These are phyloP conservation scores for Calephelis perditalis DNA, from an alignment of 2,888 invertebrate genomes.

Conservation along the genomic window DNA sequence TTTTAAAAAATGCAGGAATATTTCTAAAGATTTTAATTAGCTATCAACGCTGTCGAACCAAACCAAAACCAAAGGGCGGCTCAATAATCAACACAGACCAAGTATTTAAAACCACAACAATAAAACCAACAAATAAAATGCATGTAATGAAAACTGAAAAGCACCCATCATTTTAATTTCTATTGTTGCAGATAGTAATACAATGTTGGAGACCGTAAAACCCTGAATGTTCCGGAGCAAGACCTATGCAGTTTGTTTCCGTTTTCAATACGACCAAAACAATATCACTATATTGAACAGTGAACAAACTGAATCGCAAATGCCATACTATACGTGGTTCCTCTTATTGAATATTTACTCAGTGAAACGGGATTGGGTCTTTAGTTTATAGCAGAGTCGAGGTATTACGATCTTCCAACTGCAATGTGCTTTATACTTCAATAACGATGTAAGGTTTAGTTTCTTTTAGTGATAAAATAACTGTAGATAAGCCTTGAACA, in stretches of 20 bases:
- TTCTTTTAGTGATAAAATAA: neutral
- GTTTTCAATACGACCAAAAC: slow-evolving; percentile 54
- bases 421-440: neutral
- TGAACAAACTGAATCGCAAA: slow-evolving; percentile 53
- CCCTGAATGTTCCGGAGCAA: slow-evolving; percentile 18
- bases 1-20: too few species aligned
- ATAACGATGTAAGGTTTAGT: neutral
- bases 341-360: slow-evolving; percentile 64
- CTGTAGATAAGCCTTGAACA: too few species aligned
- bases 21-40: too few species aligned
- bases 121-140: too few species aligned
- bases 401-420: slow-evolving; percentile 33
- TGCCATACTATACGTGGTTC: slow-evolving; percentile 50
- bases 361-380: slow-evolving; percentile 35
- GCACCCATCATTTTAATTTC: slow-evolving; percentile 19
- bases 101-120: too few species aligned
- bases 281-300: slow-evolving; percentile 62
- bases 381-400: slow-evolving; percentile 31
- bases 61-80: too few species aligned
- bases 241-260: slow-evolving; percentile 35
- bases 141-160: slow-evolving; percentile 2
- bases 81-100: too few species aligned
- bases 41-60: too few species aligned
- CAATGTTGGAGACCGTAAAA: slow-evolving; percentile 19
- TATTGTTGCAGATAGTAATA: slow-evolving; percentile 20